phyloP scores from a whole-genome alignment of 2,888 invertebrate species.

The Mechanitis messenoides region DNA sequence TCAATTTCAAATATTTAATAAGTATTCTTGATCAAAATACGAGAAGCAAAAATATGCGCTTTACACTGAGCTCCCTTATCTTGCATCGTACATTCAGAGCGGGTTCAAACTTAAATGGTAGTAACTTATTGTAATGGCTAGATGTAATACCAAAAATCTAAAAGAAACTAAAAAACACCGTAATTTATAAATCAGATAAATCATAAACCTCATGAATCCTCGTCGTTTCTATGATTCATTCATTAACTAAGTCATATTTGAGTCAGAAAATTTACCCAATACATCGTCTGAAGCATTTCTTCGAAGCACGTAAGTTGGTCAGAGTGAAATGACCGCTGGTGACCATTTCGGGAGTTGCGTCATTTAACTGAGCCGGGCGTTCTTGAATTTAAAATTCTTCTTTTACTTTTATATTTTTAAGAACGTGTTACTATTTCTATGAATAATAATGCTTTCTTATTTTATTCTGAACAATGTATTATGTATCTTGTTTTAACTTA shows the following conservation, averaged over 20 bases:
- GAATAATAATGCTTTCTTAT: not conserved
- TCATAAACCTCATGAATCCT: not conserved
- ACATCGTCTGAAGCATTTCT: slow-evolving; percentile 27
- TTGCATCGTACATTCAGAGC: no score
- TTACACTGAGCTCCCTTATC: no score
- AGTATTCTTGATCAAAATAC: no score
- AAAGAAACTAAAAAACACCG: no score
- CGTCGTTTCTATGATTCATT: not conserved
- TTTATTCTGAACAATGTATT: no score
- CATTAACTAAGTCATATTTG: not conserved
- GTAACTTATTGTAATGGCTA: no score
- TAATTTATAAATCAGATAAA: no score
- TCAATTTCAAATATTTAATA: no score
- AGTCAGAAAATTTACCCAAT: slow-evolving; percentile 3
- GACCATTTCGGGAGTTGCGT: slow-evolving; percentile 73
- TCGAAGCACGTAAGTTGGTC: slow-evolving; percentile 68
- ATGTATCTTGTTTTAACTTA: no score
- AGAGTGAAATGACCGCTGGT: slow-evolving; percentile 74
- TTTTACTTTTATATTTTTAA: slow-evolving; percentile 21
- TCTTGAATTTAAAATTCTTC: slow-evolving; percentile 49
- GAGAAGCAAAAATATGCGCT: no score
- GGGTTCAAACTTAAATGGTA: no score
- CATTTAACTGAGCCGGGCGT: slow-evolving; percentile 41
- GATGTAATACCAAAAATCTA: no score
- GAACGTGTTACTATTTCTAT: slow-evolving; percentile 31